Percentiles rank a stretch among this genome's conserved stretches.
These are phyloP conservation scores for Tachina fera DNA, from an alignment of 2,888 invertebrate species.

Conservation along the genomic window DNA sequence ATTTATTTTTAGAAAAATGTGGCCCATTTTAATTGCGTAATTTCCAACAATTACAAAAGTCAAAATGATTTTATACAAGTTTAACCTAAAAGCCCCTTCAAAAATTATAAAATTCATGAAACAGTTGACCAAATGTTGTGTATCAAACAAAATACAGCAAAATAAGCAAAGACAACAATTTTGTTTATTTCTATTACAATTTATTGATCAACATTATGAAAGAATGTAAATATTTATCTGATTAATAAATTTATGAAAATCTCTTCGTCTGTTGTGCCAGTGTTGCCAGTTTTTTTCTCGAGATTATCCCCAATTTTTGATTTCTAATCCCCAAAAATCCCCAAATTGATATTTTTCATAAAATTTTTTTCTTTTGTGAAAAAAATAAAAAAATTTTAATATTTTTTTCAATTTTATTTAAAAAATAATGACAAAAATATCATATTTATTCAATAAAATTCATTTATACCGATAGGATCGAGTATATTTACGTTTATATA, in stretches of 20 bases:
- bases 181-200: slow-evolving; percentile 68
- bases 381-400: no score
- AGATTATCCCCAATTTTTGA: no score
- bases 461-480: no score
- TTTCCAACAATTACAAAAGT: neutral
- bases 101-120: neutral
- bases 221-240: slow-evolving; percentile 68
- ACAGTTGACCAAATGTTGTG: slow-evolving; percentile 57
- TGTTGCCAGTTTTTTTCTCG: no score
- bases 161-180: slow-evolving; percentile 9
- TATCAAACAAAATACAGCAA: slow-evolving; percentile 13
- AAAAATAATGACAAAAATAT: no score
- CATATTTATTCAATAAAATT: no score
- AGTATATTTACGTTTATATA: no score
- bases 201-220: slow-evolving; percentile 64
- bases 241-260: slow-evolving; percentile 65
- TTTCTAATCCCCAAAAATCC: no score
- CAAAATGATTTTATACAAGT: neutral
- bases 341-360: no score
- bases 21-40: neutral
- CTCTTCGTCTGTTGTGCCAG: slow-evolving; percentile 4
- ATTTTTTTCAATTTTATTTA: no score
- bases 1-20: neutral
- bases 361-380: no score
- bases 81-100: neutral